Evolutionary conservation across 2,888 invertebrate species (phyloP).

Genomic region (Chymomyza fuscimana): DNA sequence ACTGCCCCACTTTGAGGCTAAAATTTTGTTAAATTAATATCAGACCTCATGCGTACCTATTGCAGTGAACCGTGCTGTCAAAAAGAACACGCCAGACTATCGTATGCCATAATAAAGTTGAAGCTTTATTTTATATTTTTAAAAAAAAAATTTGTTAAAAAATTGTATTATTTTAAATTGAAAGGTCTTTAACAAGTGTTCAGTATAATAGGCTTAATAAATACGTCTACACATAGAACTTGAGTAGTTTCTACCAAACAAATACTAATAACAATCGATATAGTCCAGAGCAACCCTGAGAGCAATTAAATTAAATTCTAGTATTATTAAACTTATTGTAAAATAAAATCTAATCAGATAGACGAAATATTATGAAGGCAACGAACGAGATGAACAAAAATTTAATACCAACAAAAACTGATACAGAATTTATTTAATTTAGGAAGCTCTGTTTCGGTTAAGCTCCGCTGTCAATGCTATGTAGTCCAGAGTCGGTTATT

Average conservation of each 20-base stretch:
- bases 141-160: too few relatives aligned
- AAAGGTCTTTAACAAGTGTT: too few relatives aligned
- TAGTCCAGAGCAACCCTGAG: too few relatives aligned
- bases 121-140: too few relatives aligned
- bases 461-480: background rate
- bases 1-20: background rate
- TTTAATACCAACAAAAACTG: background rate
- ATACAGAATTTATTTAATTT: background rate
- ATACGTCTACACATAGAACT: too few relatives aligned
- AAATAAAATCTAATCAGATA: background rate
- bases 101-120: background rate
- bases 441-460: background rate
- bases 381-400: background rate
- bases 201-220: too few relatives aligned
- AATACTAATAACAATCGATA: too few relatives aligned
- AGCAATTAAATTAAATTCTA: too few relatives aligned
- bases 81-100: background rate
- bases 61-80: background rate
- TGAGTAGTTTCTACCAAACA: too few relatives aligned
- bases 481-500: background rate
- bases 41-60: background rate
- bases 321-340: background rate
- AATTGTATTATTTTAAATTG: too few relatives aligned
- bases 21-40: background rate
- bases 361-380: too few relatives aligned